These are phyloP conservation scores for Pogonomyrmex barbatus DNA, from an alignment of 1,140 invertebrate genomes.

Conservation along the genomic window DNA sequence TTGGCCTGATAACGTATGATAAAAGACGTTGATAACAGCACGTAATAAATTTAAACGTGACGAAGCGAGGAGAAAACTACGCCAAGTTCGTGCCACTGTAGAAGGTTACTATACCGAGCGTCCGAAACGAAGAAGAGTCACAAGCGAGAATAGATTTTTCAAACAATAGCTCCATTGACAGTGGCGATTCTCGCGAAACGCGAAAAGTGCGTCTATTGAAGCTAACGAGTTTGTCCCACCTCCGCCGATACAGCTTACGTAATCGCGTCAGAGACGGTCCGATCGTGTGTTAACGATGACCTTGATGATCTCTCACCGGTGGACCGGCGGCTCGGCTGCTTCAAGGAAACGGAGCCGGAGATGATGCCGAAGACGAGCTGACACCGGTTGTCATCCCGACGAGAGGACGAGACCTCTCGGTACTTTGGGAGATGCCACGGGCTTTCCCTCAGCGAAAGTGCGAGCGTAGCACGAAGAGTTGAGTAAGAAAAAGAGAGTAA, in stretches of 20 bases:
- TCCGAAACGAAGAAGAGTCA: neutral
- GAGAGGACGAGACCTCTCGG: neutral
- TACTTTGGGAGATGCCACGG: neutral
- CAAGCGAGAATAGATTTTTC: neutral
- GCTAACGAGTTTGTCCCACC: conserved; percentile 10
- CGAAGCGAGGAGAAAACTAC: neutral
- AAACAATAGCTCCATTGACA: conserved; percentile 44
- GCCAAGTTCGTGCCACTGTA: neutral
- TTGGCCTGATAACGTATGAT: conserved; percentile 9
- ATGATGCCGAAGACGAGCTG: conserved; percentile 46
- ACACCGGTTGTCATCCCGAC: conserved; percentile 12
- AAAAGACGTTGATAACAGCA: conserved; percentile 15
- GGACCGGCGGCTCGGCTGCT: conserved; percentile 5
- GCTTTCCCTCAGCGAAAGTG: neutral
- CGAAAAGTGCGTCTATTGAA: conserved; percentile 8
- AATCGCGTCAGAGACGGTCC: conserved; percentile 28
- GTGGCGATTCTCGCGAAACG: conserved; percentile 2
- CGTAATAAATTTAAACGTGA: conserved; percentile 1
- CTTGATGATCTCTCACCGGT: conserved; percentile 40
- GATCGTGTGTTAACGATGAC: conserved; percentile 48
- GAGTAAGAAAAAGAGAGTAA: neutral
- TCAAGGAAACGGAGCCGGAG: conserved; percentile 23
- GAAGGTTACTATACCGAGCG: neutral
- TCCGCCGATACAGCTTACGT: conserved; percentile 29
- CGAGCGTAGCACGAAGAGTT: neutral